A percentile compares a stretch with the other conserved stretches of the same genome.
Evolutionary conservation across 2,113 vertebrate genomes (phyloP).

Genomic region (Aspidoscelis tigris): DNA sequence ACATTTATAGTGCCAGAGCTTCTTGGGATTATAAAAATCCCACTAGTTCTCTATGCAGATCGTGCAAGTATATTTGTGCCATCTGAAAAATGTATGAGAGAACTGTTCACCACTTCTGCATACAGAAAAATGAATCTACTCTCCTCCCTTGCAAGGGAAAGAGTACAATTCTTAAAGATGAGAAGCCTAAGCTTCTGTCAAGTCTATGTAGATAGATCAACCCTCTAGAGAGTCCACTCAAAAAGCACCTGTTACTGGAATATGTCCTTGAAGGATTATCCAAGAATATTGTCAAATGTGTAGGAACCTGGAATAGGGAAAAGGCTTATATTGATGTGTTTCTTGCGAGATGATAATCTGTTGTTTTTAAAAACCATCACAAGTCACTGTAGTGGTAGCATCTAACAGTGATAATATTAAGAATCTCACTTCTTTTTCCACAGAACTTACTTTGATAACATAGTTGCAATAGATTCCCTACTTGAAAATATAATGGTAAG

Average conservation of each 20-base stretch:
- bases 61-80: background rate
- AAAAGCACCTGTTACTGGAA: background rate
- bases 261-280: background rate
- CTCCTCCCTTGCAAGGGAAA: background rate
- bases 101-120: background rate
- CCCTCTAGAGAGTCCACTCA: background rate
- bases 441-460: slow-evolving; percentile 99
- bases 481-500: slow-evolving; percentile 99
- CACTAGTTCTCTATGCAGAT: too few species aligned
- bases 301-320: background rate
- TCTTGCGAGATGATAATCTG: background rate
- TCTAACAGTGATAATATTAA: slow-evolving; percentile 31
- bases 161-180: background rate
- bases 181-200: background rate
- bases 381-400: background rate
- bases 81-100: background rate
- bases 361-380: background rate
- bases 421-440: slow-evolving; percentile 69
- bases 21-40: background rate
- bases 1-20: background rate
- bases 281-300: background rate
- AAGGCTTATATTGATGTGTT: background rate
- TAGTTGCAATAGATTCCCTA: slow-evolving; percentile 99
- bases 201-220: background rate
- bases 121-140: too few species aligned